Conservation (phyloP, 2,888 invertebrate genomes). For the Herminia tarsipennalis region DNA sequence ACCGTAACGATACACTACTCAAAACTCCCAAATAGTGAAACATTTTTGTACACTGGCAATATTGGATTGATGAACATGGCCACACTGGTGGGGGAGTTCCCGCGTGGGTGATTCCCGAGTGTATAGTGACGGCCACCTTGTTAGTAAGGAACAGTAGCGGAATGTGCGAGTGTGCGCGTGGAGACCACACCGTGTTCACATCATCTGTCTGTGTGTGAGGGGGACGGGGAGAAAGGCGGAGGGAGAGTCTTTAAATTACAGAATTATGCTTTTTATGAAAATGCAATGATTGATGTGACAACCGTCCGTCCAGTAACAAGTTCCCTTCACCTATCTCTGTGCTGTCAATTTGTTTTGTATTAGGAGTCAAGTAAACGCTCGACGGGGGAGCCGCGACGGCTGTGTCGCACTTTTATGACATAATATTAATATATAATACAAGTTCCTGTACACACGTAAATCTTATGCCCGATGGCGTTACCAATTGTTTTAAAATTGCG, state of each 20-base stretch:
- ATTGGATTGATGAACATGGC: slow-evolving; percentile 23
- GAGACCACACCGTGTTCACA: slow-evolving; percentile 80
- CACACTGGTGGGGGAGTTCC: slow-evolving; percentile 39
- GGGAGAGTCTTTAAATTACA: slow-evolving; percentile 28
- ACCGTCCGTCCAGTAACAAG: slow-evolving; percentile 11
- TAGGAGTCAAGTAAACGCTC: slow-evolving; percentile 26
- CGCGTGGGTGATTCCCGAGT: slow-evolving; percentile 38
- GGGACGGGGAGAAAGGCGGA: slow-evolving; percentile 46
- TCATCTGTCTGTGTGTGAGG: slow-evolving; percentile 47
- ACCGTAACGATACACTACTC: slow-evolving; percentile 66
- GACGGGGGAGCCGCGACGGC: too few relatives aligned
- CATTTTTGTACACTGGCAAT: slow-evolving; percentile 17
- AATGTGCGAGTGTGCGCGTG: slow-evolving; percentile 82
- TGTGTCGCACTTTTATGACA: too few relatives aligned
- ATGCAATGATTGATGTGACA: slow-evolving; percentile 7
- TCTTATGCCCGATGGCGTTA: too few relatives aligned
- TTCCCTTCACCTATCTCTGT: slow-evolving; percentile 54
- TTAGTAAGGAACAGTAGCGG: slow-evolving; percentile 80
- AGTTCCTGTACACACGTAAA: too few relatives aligned
- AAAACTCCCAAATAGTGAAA: slow-evolving; percentile 31
- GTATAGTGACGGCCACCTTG: slow-evolving; percentile 71
- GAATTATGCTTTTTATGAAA: slow-evolving; percentile 2
- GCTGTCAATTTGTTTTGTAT: slow-evolving; percentile 37
- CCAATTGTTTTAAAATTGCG: too few relatives aligned
- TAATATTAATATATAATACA: too few relatives aligned